Conservation (phyloP, 1,140 invertebrate species). For the Asbolus verrucosus region DNA sequence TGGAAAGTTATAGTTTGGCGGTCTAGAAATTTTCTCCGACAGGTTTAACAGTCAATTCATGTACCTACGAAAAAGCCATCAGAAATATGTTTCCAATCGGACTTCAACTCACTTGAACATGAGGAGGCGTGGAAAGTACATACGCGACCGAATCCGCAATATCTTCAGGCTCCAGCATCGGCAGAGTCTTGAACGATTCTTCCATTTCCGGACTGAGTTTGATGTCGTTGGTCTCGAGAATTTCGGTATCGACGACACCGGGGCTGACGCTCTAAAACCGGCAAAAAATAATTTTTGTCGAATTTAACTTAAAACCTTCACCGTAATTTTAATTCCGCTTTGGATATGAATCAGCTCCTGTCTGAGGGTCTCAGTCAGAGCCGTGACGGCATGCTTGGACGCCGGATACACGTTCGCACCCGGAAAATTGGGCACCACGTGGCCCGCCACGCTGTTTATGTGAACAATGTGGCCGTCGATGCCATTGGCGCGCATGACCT, state of each 20-base stretch:
- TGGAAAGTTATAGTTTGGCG: too few relatives aligned
- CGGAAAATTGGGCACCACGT: conserved; percentile 51
- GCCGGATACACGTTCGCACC: conserved; percentile 69
- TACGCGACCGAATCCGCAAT: conserved; percentile 72
- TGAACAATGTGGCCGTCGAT: conserved; percentile 44
- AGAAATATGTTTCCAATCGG: not conserved
- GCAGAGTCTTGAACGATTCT: conserved; percentile 63
- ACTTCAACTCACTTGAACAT: conserved; percentile 71
- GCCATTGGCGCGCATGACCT: too few relatives aligned
- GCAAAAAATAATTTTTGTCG: not conserved
- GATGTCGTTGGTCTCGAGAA: conserved; percentile 60
- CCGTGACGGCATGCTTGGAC: conserved; percentile 71
- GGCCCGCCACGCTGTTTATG: conserved; percentile 53
- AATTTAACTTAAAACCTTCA: conserved; percentile 42
- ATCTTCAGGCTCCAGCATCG: conserved; percentile 65
- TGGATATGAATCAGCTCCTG: conserved; percentile 65
- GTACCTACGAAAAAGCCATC: conserved; percentile 8
- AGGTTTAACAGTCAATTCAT: conserved; percentile 19
- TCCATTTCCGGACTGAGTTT: conserved; percentile 53
- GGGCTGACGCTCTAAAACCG: conserved; percentile 69
- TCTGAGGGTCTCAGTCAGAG: conserved; percentile 71
- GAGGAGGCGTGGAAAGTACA: conserved; percentile 69
- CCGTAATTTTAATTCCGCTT: conserved; percentile 67
- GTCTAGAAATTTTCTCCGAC: conserved; percentile 19
- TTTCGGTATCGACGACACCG: conserved; percentile 70